Conservation (phyloP, 2,888 invertebrate genomes). For the Epinotia nisella region DNA sequence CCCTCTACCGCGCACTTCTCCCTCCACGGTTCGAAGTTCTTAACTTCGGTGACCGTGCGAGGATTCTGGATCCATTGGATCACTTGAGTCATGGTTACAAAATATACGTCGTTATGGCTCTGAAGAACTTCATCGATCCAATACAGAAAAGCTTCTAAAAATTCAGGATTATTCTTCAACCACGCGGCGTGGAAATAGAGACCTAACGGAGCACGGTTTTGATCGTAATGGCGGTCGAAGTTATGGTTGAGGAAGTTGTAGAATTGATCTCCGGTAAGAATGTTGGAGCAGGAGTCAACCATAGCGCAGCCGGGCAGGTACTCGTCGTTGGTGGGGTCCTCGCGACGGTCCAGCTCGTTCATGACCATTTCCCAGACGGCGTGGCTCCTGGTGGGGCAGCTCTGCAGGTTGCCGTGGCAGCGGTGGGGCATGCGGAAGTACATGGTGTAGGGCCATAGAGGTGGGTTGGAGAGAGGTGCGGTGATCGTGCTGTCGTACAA, state of each 20-base stretch:
- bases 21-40: slow-evolving; percentile 97
- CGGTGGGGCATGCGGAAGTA: slow-evolving; percentile 98
- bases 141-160: slow-evolving; percentile 95
- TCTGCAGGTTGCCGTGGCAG: slow-evolving; percentile 96
- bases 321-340: slow-evolving; percentile 95
- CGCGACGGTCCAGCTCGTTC: slow-evolving; percentile 96
- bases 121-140: slow-evolving; percentile 96
- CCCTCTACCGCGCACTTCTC: slow-evolving; percentile 97
- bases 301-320: slow-evolving; percentile 96
- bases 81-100: slow-evolving; percentile 98
- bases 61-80: slow-evolving; percentile 98
- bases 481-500: slow-evolving; percentile 98
- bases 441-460: slow-evolving; percentile 99
- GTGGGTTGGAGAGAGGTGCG: slow-evolving; percentile 94
- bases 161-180: slow-evolving; percentile 96
- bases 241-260: slow-evolving; percentile 97
- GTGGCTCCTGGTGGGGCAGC: slow-evolving; percentile 95
- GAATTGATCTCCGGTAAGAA: slow-evolving; percentile 95
- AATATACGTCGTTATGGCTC: slow-evolving; percentile 96
- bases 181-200: slow-evolving; percentile 97
- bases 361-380: slow-evolving; percentile 99
- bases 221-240: slow-evolving; percentile 95
- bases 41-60: slow-evolving; percentile 91
- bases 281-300: slow-evolving; percentile 98
- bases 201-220: slow-evolving; percentile 94